Conservation (phyloP, 2,797 vertebrate species). For the Paramormyrops hopkinsi region DNA sequence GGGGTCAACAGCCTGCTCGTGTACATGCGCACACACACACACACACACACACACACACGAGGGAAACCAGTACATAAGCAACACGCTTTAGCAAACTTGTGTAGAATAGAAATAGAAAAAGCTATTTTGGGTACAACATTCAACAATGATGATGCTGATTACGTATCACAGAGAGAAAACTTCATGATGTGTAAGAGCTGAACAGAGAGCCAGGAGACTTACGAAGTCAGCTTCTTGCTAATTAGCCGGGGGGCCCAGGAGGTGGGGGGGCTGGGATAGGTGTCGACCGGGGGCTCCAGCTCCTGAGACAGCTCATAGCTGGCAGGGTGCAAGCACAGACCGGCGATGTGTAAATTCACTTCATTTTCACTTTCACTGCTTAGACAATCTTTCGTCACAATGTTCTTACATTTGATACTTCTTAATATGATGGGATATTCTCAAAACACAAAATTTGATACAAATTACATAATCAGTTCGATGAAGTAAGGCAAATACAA, state of each 20-base stretch:
- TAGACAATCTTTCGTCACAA: background rate
- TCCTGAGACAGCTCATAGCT: constrained; percentile 70
- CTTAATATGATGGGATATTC: background rate
- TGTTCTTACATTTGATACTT: background rate
- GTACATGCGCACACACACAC: background rate
- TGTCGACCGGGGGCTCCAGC: constrained; percentile 70
- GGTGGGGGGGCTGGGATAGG: constrained; percentile 57
- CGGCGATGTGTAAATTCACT: background rate
- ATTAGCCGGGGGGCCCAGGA: constrained; percentile 59
- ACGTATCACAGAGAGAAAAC: background rate
- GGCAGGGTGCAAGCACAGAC: constrained; percentile 6
- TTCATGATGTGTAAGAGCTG: background rate
- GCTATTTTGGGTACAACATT: background rate
- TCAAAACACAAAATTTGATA: background rate
- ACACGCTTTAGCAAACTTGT: background rate
- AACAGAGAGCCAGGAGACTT: constrained; percentile 38
- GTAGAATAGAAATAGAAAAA: background rate
- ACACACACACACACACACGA: background rate
- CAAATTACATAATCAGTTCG: background rate
- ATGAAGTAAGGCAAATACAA: background rate
- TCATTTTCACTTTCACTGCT: background rate
- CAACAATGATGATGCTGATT: background rate
- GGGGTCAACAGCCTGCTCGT: constrained; percentile 52
- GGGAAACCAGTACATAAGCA: background rate
- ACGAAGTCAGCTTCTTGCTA: constrained; percentile 73